A percentile compares a stretch with the other conserved stretches of the same genome.
phyloP scores from a whole-genome alignment of 2,797 vertebrate species.

The Arvicola amphibius region DNA sequence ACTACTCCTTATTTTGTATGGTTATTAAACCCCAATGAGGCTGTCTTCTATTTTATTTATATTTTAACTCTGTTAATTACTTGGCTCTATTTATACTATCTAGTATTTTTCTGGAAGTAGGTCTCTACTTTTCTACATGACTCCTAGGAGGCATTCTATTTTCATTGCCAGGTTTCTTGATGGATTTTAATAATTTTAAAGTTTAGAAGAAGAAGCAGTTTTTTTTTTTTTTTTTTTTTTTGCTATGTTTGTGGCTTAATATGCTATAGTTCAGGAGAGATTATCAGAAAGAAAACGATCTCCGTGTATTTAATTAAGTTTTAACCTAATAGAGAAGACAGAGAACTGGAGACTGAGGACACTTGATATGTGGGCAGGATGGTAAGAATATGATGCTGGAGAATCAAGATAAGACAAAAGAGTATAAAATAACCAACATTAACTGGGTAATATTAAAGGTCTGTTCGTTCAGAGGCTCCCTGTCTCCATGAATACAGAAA shows the following conservation, averaged over 20 bases:
- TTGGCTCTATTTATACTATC: conserved; percentile 16
- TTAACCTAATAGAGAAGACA: background rate
- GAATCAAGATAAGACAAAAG: background rate
- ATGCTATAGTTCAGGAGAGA: background rate
- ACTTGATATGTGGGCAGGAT: background rate
- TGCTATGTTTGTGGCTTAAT: background rate
- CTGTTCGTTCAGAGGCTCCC: background rate
- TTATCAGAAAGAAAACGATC: background rate
- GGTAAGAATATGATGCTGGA: background rate
- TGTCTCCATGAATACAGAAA: background rate
- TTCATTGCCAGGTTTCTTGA: background rate
- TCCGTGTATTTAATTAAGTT: background rate
- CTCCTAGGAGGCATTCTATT: conserved; percentile 30
- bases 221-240: background rate
- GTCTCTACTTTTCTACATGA: background rate
- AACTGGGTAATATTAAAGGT: background rate
- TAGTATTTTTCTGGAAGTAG: background rate
- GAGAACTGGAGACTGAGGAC: background rate
- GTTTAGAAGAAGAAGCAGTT: background rate
- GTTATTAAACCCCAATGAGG: background rate
- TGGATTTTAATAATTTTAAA: background rate
- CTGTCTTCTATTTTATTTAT: background rate
- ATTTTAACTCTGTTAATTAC: conserved; percentile 19
- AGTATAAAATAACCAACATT: no score
- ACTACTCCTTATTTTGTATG: background rate